These are phyloP conservation scores for Cyanoliseus patagonus DNA, from an alignment of 2,113 vertebrate genomes.

Conservation along the genomic window DNA sequence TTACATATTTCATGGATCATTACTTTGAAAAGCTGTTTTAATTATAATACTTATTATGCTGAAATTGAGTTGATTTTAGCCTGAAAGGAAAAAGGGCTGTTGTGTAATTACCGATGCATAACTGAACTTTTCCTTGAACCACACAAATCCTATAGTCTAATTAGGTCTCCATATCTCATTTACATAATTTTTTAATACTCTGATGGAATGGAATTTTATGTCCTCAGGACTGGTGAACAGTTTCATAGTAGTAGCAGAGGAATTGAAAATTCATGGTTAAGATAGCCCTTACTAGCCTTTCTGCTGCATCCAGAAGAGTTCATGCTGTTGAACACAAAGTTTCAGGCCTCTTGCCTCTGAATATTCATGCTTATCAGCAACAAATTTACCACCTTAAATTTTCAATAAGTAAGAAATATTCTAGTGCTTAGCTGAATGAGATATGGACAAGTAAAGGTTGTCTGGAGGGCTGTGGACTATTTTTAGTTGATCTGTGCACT, in stretches of 20 bases:
- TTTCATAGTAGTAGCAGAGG: background rate
- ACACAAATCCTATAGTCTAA: slow-evolving; percentile 12
- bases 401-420: background rate
- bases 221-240: background rate
- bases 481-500: background rate
- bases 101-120: slow-evolving; percentile 32
- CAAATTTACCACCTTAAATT: background rate
- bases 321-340: background rate
- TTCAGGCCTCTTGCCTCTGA: background rate
- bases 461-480: background rate
- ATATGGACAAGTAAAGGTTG: background rate
- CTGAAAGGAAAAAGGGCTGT: background rate
- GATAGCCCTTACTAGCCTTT: background rate
- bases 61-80: slow-evolving; percentile 44
- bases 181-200: slow-evolving; percentile 25
- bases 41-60: slow-evolving; percentile 38
- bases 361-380: background rate
- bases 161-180: slow-evolving; percentile 18
- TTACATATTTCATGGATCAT: background rate
- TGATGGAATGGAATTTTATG: background rate
- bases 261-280: background rate
- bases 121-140: slow-evolving; percentile 38
- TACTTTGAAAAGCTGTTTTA: slow-evolving; percentile 46
- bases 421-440: background rate
- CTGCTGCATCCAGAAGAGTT: background rate